phyloP scores from a whole-genome alignment of 1,140 invertebrate genomes.

The Platorchestia sp. region DNA sequence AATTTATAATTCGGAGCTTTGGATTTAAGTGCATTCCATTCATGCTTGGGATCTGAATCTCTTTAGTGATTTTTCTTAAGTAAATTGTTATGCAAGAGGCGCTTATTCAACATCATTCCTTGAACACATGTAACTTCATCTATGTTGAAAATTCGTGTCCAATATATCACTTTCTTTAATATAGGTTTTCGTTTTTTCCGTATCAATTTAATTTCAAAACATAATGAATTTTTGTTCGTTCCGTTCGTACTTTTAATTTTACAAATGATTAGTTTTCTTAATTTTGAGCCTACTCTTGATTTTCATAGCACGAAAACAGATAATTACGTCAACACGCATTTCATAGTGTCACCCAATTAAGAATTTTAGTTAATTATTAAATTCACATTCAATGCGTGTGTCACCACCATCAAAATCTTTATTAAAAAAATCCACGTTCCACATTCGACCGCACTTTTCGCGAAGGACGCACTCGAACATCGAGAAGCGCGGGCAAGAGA shows the following conservation, averaged over 20 bases:
- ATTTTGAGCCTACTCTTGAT: background rate
- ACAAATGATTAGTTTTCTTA: background rate
- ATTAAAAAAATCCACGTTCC: background rate
- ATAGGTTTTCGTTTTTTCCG: background rate
- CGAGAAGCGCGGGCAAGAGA: background rate
- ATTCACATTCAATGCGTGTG: too few relatives aligned
- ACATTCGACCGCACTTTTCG: background rate
- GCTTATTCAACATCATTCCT: too few relatives aligned
- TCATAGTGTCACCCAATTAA: background rate
- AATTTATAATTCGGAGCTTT: too few relatives aligned
- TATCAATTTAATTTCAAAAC: background rate
- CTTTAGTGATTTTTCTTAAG: too few relatives aligned
- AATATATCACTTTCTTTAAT: too few relatives aligned
- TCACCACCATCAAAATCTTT: too few relatives aligned
- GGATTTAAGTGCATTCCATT: too few relatives aligned
- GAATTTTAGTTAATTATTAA: too few relatives aligned
- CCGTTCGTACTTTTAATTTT: background rate
- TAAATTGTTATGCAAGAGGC: too few relatives aligned
- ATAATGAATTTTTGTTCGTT: background rate
- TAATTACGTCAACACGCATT: background rate
- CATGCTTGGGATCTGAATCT: too few relatives aligned
- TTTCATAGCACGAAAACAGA: background rate
- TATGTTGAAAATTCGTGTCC: too few relatives aligned
- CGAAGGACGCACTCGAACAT: background rate
- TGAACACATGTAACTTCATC: too few relatives aligned